These are phyloP conservation scores for Eonycteris spelaea DNA, from an alignment of 2,113 vertebrate genomes.

Conservation along the genomic window DNA sequence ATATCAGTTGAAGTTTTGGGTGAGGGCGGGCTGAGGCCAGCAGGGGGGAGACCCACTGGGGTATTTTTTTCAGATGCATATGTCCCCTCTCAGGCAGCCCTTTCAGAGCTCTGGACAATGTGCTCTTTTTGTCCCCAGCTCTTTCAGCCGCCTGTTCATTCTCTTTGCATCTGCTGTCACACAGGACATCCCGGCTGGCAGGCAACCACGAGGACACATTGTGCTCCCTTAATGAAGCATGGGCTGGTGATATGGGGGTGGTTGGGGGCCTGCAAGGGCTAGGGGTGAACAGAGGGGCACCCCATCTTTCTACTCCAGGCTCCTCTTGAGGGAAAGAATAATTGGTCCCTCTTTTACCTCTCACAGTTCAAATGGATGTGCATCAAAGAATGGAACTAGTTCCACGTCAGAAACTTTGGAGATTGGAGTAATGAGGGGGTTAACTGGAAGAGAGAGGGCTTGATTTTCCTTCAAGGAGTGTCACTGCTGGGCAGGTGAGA, in stretches of 20 bases:
- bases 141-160: conserved; percentile 80
- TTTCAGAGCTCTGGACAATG: conserved; percentile 91
- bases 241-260: conserved; percentile 82
- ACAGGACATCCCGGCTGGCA: conserved; percentile 80
- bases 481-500: background rate
- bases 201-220: conserved; percentile 84
- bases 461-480: background rate
- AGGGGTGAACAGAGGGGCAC: conserved; percentile 76
- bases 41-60: conserved; percentile 80
- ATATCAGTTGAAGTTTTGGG: conserved; percentile 79
- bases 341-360: conserved; percentile 69
- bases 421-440: background rate
- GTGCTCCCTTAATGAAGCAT: conserved; percentile 88
- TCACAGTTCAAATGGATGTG: conserved; percentile 66
- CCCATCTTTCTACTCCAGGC: conserved; percentile 84
- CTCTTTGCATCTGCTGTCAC: conserved; percentile 85
- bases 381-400: conserved; percentile 49
- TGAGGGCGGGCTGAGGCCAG: conserved; percentile 72
- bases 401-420: conserved; percentile 52
- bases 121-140: conserved; percentile 85
- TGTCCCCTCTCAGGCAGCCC: conserved; percentile 88
- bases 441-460: background rate
- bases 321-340: conserved; percentile 79
- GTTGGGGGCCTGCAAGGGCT: conserved; percentile 44
- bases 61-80: conserved; percentile 87